Evolutionary conservation across 2,888 invertebrate species (phyloP), one percentile per base, ranked within the genome.

Genomic region (Mesorhabditis spiculigera): DNA sequence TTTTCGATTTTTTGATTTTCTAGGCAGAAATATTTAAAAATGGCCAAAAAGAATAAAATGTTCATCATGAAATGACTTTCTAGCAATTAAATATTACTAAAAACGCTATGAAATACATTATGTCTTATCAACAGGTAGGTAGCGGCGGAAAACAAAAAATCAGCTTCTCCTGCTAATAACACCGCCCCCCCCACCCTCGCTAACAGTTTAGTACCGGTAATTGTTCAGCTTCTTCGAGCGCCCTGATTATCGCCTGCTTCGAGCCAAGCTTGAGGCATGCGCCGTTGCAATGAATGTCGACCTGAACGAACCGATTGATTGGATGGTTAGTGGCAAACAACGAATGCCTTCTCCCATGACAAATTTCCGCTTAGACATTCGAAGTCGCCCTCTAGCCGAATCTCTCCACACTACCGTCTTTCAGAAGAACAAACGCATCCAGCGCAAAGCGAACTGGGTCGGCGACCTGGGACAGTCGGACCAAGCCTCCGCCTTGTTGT

Each of bases 381-480:
- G 28, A 28, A 28, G 28, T 1, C 28, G 28, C 3, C 28, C 28
- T 28, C 28, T 28, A 28, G 28, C 28, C 28, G 28, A 28, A 28
- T 28, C 28, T 28, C 28, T 28, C 28, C 28, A 28, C 28, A 28
- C 28, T 28, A 28, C 28, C 41, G 10, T n/a, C 8, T 67, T 69
- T 43, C 42, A 70, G 71, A 71, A 64, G 41, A 75, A 78, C 63
- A 16, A 68, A 16, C 16, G 74, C 28, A 71, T 78, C 68, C 71
- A 73, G 45, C 45, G 70, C 67, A 78, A 79, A 63, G 79, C 81
- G 4, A 69, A 71, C 5, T 73, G 73, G 63, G 78, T 81, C 42
- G 80, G 80, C 4, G 80, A 81, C 66, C 73, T 80, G 28, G 81
- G 81, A 6, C 76, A 81, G 66, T 76, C 76, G 10, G 71, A 81